phyloP scores from a whole-genome alignment of 2,888 invertebrate species.

The Diachrysia chrysitis region DNA sequence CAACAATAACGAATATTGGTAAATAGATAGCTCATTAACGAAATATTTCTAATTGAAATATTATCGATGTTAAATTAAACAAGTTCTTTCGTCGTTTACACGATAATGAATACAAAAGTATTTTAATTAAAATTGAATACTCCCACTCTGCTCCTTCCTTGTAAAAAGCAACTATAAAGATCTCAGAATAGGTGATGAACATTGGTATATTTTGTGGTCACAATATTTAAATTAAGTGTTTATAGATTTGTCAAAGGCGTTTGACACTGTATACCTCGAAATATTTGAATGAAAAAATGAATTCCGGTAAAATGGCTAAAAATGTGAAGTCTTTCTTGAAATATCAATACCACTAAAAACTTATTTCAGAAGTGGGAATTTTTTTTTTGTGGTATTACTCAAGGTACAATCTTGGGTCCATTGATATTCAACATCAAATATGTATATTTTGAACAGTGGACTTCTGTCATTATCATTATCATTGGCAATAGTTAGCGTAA shows the following conservation, averaged over 20 bases:
- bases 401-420: background rate
- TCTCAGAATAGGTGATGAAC: background rate
- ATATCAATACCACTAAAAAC: too few species aligned
- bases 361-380: too few species aligned
- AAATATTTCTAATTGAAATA: constrained; percentile 7
- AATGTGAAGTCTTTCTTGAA: too few species aligned
- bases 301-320: too few species aligned
- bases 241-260: background rate
- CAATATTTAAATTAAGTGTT: background rate
- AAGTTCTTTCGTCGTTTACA: background rate
- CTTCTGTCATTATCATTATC: too few species aligned
- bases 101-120: constrained; percentile 2
- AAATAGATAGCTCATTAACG: background rate
- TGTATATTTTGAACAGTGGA: too few species aligned
- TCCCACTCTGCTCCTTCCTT: background rate
- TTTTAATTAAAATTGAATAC: constrained; percentile 6
- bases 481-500: too few species aligned
- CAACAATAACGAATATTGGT: background rate
- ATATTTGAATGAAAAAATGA: too few species aligned
- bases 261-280: background rate
- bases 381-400: too few species aligned
- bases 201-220: background rate
- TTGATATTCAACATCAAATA: background rate
- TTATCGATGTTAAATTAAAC: background rate
- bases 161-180: background rate